A percentile compares a stretch with the other conserved stretches of the same genome.
phyloP scores from a whole-genome alignment of 1,140 invertebrate species.

The Drosophila sp. region DNA sequence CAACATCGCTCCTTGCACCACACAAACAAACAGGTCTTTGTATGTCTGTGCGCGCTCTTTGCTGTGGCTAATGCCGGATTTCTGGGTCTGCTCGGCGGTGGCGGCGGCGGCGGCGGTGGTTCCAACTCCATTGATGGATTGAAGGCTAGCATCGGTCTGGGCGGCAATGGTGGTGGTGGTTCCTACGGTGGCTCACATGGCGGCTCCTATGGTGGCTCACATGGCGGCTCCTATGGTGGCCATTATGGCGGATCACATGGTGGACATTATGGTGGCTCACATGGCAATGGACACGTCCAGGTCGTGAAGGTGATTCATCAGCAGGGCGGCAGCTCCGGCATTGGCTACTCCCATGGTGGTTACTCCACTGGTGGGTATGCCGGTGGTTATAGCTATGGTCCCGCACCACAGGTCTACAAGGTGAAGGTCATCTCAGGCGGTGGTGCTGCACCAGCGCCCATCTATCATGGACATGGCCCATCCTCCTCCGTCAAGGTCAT shows the following conservation, averaged over 20 bases:
- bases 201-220: slow-evolving; percentile 32
- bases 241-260: slow-evolving; percentile 38
- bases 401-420: slow-evolving; percentile 67
- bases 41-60: slow-evolving; percentile 73
- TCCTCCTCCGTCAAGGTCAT: slow-evolving; percentile 64
- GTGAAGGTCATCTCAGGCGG: slow-evolving; percentile 70
- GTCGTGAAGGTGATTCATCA: slow-evolving; percentile 52
- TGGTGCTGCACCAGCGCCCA: slow-evolving; percentile 34
- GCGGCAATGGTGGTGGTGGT: slow-evolving; percentile 51
- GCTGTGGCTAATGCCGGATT: slow-evolving; percentile 76
- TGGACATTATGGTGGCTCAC: slow-evolving; percentile 34
- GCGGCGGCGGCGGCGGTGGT: slow-evolving; percentile 54
- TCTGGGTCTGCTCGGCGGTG: slow-evolving; percentile 68
- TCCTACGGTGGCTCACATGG: slow-evolving; percentile 35
- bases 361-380: slow-evolving; percentile 41
- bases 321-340: slow-evolving; percentile 17
- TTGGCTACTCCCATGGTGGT: slow-evolving; percentile 29
- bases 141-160: slow-evolving; percentile 4
- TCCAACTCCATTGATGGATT: slow-evolving; percentile 6
- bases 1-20: background rate
- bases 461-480: slow-evolving; percentile 41
- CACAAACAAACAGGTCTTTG: slow-evolving; percentile 61
- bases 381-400: slow-evolving; percentile 58
- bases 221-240: slow-evolving; percentile 39
- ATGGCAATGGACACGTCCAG: slow-evolving; percentile 40